phyloP scores from a whole-genome alignment of 1,140 invertebrate species.

The Bombus consobrinus region DNA sequence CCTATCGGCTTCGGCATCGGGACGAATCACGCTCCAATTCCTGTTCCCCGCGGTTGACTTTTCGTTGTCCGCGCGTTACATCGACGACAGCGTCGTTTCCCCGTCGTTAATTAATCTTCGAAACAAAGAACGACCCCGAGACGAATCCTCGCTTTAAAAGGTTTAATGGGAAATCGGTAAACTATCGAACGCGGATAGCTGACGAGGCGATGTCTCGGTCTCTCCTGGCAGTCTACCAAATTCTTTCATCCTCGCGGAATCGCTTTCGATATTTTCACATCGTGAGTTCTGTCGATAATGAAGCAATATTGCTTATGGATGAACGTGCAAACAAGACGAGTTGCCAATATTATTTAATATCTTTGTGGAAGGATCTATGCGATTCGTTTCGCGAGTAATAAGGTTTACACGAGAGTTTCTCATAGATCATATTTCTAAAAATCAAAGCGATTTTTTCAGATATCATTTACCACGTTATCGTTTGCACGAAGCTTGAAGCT shows the following conservation, averaged over 20 bases:
- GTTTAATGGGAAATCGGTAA: slow-evolving; percentile 31
- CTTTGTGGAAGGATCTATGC: no score
- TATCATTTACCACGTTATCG: no score
- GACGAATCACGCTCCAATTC: slow-evolving; percentile 13
- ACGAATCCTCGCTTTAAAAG: neutral
- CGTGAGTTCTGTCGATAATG: neutral
- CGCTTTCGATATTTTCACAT: neutral
- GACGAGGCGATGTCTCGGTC: neutral
- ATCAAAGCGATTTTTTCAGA: no score
- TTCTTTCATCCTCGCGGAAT: neutral
- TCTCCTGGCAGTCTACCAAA: neutral
- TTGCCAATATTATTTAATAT: slow-evolving; percentile 53
- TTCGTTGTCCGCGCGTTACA: slow-evolving; percentile 18
- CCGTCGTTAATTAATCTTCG: slow-evolving; percentile 43
- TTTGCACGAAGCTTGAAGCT: no score
- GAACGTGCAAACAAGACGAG: neutral
- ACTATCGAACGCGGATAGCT: slow-evolving; percentile 7
- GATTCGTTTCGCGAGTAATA: no score
- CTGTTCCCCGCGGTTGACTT: neutral
- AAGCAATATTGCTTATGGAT: neutral
- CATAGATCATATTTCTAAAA: no score
- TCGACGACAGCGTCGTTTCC: slow-evolving; percentile 4
- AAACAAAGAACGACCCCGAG: slow-evolving; percentile 15
- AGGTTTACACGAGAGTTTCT: no score
- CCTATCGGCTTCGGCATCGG: slow-evolving; percentile 2